Evolutionary conservation across 2,888 invertebrate genomes (phyloP).

Genomic region (Thymelicus lineola): DNA sequence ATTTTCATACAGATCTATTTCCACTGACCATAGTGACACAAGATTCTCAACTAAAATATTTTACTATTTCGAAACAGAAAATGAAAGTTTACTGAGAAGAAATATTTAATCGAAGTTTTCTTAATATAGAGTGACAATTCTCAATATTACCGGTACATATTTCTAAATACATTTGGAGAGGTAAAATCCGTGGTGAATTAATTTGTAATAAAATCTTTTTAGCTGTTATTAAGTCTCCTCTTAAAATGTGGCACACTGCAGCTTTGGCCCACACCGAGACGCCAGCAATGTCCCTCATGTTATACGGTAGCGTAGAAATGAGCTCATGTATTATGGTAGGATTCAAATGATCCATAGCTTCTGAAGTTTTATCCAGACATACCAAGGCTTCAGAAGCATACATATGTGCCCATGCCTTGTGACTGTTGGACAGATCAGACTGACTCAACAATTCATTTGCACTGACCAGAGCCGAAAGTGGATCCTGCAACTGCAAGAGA

Average conservation of each 20-base stretch:
- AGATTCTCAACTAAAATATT: too few relatives aligned
- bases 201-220: constrained; percentile 79
- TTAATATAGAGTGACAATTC: constrained; percentile 76
- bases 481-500: constrained; percentile 93
- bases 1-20: too few relatives aligned
- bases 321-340: constrained; percentile 88
- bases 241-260: constrained; percentile 77
- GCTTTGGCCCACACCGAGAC: constrained; percentile 83
- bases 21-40: too few relatives aligned
- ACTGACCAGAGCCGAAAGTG: constrained; percentile 91
- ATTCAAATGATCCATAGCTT: constrained; percentile 94
- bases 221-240: constrained; percentile 77
- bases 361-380: constrained; percentile 91
- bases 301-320: constrained; percentile 72
- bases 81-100: constrained; percentile 14
- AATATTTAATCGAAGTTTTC: constrained; percentile 65
- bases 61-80: background rate
- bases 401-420: constrained; percentile 92
- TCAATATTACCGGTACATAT: constrained; percentile 81
- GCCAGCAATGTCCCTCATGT: constrained; percentile 77
- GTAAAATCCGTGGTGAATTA: constrained; percentile 76
- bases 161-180: constrained; percentile 85
- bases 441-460: constrained; percentile 90
- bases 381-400: constrained; percentile 96
- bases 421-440: constrained; percentile 82